phyloP scores from a whole-genome alignment of 1,140 invertebrate species.

The Diorhabda carinulata region DNA sequence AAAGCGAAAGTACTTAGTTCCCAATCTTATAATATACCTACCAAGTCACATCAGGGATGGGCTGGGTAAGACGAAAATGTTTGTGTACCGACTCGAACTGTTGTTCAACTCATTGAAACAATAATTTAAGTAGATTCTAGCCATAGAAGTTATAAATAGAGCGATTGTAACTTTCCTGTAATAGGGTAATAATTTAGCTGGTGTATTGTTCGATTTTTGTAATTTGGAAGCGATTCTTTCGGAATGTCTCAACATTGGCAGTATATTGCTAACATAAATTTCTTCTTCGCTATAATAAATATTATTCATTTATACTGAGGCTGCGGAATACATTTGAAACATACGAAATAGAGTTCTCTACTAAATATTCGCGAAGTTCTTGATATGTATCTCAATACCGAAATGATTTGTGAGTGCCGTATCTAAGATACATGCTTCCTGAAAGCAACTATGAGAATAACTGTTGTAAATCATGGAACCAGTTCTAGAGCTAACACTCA shows the following conservation, averaged over 20 bases:
- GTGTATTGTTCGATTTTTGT: not conserved
- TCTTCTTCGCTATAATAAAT: conserved; percentile 1
- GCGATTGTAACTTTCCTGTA: not conserved
- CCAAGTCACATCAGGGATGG: too few relatives aligned
- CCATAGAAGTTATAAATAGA: not conserved
- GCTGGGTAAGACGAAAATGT: too few relatives aligned
- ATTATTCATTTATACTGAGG: not conserved
- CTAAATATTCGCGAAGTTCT: not conserved
- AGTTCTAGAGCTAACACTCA: conserved; percentile 2
- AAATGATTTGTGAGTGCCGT: not conserved
- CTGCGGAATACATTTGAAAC: not conserved
- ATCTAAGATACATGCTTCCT: not conserved
- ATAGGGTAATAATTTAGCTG: not conserved
- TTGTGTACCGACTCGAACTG: too few relatives aligned
- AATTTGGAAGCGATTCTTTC: not conserved
- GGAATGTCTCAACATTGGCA: not conserved
- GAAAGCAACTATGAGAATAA: conserved; percentile 2
- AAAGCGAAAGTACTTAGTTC: too few relatives aligned
- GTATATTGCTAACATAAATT: not conserved
- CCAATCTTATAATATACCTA: too few relatives aligned
- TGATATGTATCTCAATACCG: conserved; percentile 2
- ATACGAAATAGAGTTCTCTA: not conserved
- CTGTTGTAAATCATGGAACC: not conserved
- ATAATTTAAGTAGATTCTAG: not conserved
- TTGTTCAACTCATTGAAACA: not conserved